Evolutionary conservation across 2,888 invertebrate genomes (phyloP), one percentile per base, ranked within the genome.

Genomic region (Drosophila quasianomalipes): DNA sequence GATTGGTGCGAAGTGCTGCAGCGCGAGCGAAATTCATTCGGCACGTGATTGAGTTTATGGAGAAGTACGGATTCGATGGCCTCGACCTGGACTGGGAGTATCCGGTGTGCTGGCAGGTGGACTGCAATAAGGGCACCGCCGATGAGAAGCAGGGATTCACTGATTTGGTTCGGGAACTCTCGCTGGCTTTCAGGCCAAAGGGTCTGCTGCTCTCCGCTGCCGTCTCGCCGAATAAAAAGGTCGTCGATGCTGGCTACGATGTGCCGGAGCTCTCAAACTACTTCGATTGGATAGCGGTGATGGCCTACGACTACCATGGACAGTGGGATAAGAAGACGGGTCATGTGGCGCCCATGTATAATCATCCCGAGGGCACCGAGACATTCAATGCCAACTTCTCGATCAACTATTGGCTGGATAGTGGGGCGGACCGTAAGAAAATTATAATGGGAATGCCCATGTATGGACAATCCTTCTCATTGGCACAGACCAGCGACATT

Each of bases 51-150:
- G 95, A 96, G 82, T 98, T 98, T 90, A 95, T 98, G 66, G 95
- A 96, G 73, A 95, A 96, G 76, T 95, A 97, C 84, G 96, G 96
- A 64, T 98, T 98, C 83, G 98, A 98, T 90, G 99, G 99, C 6
- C 94, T 99, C 47, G 98, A 99, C 93, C 94, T 98, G 35, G 98
- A 98, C 92, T 98, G 98, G 98, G 98, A 98, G 91, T 98, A 98
- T 92, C 98, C 98, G 0, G 97, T 96, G 76, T 98, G 98, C 91
- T 97, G 97, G 97, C 97, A 97, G 94, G 96, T 96, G 1, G 96
- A 97, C 87, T 98, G 98, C 88, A 96, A 95, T 58, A 97, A 96
- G 92, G 98, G 98, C 1, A 97, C 96, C 0, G 94, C 94, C 28
- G 96, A 97, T 5, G 98, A 98, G 89, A 98, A 97, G 90, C 94